Conservation (phyloP, 1,140 invertebrate genomes). For the Leptinotarsa defecta region DNA sequence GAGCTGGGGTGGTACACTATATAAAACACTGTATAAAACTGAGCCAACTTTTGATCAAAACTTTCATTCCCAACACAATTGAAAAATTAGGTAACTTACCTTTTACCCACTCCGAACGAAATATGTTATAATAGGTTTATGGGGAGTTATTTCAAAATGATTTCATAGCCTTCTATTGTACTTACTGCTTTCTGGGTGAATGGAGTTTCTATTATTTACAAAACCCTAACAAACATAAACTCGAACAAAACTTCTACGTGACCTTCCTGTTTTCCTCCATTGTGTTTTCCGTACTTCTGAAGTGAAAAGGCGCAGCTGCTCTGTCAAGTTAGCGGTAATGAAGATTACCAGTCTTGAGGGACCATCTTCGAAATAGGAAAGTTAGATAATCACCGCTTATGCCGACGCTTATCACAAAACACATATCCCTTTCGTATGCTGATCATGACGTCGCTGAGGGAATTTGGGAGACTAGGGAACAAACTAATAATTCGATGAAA, state of each 20-base stretch:
- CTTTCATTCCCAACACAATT: no score
- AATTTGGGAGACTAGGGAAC: background rate
- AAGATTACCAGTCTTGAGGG: constrained; percentile 38
- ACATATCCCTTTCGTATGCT: constrained; percentile 29
- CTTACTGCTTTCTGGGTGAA: background rate
- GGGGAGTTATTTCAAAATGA: no score
- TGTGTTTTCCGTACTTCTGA: background rate
- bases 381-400: constrained; percentile 35
- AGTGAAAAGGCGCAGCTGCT: constrained; percentile 33
- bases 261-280: constrained; percentile 6
- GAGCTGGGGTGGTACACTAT: no score
- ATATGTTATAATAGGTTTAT: no score
- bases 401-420: constrained; percentile 17
- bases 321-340: constrained; percentile 36
- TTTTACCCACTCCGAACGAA: no score
- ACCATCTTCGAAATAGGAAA: constrained; percentile 37
- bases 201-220: constrained; percentile 1
- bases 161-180: no score
- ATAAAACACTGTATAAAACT: no score
- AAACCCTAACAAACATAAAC: background rate
- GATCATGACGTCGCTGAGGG: constrained; percentile 10
- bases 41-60: no score
- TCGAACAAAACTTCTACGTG: constrained; percentile 4
- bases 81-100: no score
- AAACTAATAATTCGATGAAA: background rate